Base-by-base conservation (phyloP, 2,888 invertebrate genomes). In the Oligia latruncula region DNA sequence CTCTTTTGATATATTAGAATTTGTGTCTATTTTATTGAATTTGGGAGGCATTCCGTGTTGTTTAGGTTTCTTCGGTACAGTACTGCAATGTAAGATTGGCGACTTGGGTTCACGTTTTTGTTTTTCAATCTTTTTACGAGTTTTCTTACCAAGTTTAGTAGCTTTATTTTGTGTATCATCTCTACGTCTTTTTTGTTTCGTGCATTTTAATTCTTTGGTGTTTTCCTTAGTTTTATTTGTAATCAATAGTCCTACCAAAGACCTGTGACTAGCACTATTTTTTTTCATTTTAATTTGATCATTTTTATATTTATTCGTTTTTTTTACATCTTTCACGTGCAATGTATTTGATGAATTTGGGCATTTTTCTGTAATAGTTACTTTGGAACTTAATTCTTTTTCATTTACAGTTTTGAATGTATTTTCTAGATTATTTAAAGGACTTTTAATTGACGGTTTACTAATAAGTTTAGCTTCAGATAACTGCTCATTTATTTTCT, bases 21-120 rank as follows among this genome's bases (percentile, higher is more conserved):
- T 46, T n/a, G 20, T 66, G 52, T 77, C 55, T 6, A 29, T 20
- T 73, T 82, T 58, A 23, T 64, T 72, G 29, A 23, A 60, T 70
- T 75, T 80, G 46, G n/a, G 11, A 46, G 29, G 68, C 4, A 70
- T 68, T 64, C 78, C 66, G 0, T 60, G 55, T 67, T 74, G 49
- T 71, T 76, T 73, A 58, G 43, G 62, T 66, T 85, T 87, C 46
- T 86, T 88, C 49, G 52, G 20, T 35, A 80, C 2, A 76, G 62
- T 62, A 66, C 66, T 82, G 58, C 85, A 84, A 58, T 71, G 84
- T 20, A 88, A 35, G 52, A 88, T 88, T 9, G 88, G 88, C 0
- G 88, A 88, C 49, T 77, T 80, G 23, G 68, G 74, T 82, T 85
- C 78, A 29, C 13, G 11, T 40, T 80, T 77, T 29, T 49, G 71